Base-by-base conservation (phyloP, 2,113 vertebrate species). In the Corythaixoides concolor region DNA sequence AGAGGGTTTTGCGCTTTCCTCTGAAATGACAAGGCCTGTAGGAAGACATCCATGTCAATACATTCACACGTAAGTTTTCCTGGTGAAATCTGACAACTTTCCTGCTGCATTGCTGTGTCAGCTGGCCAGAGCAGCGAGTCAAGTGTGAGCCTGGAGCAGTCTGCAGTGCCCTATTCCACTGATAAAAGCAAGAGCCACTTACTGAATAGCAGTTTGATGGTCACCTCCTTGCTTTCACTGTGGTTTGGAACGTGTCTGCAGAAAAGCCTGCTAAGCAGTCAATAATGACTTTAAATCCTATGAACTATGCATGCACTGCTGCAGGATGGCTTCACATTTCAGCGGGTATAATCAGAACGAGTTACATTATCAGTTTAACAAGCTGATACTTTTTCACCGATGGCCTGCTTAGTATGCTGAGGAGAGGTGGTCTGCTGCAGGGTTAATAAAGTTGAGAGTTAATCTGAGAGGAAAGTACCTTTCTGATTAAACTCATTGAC, bases 191-290 rank as follows among this genome's bases (percentile, higher is more conserved):
- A 17, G 26, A 56, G 17, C n/a, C 12, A 0, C 37, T 28, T 2
- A 0, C 8, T 13, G 2, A 26, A 2, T 2, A 13, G 49, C 49
- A 7, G 39, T 23, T 12, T 23, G n/a, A 1, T 0, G 5, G 27
- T 62, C 9, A 1, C 15, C 1, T 8, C 67, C 27, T 55, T 4
- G 26, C 28, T 62, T 52, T 52, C 10, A 0, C 88, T 1, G 33
- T 6, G 15, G 3, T 30, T 45, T 33, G 37, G 64, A n/a, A 27
- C 2, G 3, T 1, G 19, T 2, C 41, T 56, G 69, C 53, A n/a
- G 69, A 62, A 90, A 14, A 0, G 21, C 55, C 59, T n/a, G n/a
- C 78, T 0, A 9, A 47, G 76, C 62, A n/a, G 1, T 3, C 39
- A 5, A 39, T 2, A 3, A 18, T 2, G 55, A 33, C 76, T 62